Percentiles rank a stretch among this genome's conserved stretches.
phyloP scores from a whole-genome alignment of 2,797 vertebrate genomes.

The Lateolabrax maculatus region DNA sequence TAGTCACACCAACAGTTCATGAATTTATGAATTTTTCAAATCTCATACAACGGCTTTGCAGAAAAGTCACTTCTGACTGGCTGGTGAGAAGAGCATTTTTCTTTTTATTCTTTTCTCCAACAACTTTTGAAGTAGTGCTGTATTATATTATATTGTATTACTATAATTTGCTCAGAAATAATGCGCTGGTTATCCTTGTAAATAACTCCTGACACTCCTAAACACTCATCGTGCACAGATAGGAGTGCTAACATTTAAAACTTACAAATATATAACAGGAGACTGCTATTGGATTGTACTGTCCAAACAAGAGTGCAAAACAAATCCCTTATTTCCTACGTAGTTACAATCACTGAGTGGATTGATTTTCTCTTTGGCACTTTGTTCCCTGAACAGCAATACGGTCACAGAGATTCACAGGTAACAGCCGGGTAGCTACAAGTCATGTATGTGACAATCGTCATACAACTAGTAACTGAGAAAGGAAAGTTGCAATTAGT shows the following conservation, averaged over 20 bases:
- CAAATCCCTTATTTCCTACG: background rate
- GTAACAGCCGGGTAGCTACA: background rate
- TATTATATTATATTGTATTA: too few species aligned
- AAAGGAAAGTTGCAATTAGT: background rate
- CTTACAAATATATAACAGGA: background rate
- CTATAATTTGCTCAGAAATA: background rate
- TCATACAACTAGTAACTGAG: background rate
- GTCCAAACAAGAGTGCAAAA: background rate
- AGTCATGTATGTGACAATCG: background rate
- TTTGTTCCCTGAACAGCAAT: background rate
- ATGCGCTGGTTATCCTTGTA: background rate
- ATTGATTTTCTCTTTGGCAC: background rate
- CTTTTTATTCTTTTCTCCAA: conserved; percentile 18
- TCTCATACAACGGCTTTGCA: conserved; percentile 23
- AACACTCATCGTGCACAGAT: background rate
- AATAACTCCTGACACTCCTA: background rate
- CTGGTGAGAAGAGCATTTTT: background rate
- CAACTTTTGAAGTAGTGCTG: conserved; percentile 8
- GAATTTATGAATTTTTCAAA: conserved; percentile 60
- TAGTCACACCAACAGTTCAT: conserved; percentile 43
- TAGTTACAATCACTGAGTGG: too few species aligned
- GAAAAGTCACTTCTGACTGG: conserved; percentile 27
- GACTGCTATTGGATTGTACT: too few species aligned
- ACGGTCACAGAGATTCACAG: background rate
- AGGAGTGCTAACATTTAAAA: background rate